These are phyloP conservation scores for Hippopotamyrus pictus DNA, from an alignment of 2,797 vertebrate species.

Conservation along the genomic window DNA sequence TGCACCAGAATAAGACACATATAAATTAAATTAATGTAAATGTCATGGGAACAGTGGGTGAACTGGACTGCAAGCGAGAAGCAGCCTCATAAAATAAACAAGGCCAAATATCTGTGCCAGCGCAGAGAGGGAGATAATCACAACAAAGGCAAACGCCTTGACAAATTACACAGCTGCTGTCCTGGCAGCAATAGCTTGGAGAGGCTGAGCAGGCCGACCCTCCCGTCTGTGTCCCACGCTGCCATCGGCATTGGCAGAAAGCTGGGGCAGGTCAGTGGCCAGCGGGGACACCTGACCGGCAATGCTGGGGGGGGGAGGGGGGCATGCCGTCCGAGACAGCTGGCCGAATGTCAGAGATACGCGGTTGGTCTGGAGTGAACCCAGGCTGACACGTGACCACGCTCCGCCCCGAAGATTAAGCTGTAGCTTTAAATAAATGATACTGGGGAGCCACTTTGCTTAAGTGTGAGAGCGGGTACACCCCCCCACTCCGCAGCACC, in stretches of 20 bases:
- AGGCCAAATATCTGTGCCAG: not conserved
- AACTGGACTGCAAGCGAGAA: not conserved
- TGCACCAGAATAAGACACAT: not conserved
- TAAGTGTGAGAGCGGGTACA: not conserved
- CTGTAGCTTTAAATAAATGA: conserved; percentile 1
- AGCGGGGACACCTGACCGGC: conserved; percentile 26
- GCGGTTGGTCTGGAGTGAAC: not conserved
- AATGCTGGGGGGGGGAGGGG: not conserved
- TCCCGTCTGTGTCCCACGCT: not conserved
- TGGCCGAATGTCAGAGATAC: not conserved
- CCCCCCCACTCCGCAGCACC: not conserved
- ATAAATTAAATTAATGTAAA: not conserved
- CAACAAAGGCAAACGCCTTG: not conserved
- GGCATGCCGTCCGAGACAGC: not conserved
- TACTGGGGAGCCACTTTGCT: not conserved
- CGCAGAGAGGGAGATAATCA: not conserved
- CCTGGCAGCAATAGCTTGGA: not conserved
- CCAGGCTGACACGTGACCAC: not conserved
- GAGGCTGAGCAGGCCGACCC: not conserved
- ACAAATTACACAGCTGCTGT: not conserved
- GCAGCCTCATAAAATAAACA: not conserved
- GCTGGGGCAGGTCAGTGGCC: conserved; percentile 25
- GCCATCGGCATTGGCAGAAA: not conserved
- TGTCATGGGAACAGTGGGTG: not conserved
- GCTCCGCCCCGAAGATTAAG: not conserved